Percentiles rank a stretch among this genome's conserved stretches.
Conservation (phyloP, 2,888 invertebrate species). For the Andrena hattorfiana region DNA sequence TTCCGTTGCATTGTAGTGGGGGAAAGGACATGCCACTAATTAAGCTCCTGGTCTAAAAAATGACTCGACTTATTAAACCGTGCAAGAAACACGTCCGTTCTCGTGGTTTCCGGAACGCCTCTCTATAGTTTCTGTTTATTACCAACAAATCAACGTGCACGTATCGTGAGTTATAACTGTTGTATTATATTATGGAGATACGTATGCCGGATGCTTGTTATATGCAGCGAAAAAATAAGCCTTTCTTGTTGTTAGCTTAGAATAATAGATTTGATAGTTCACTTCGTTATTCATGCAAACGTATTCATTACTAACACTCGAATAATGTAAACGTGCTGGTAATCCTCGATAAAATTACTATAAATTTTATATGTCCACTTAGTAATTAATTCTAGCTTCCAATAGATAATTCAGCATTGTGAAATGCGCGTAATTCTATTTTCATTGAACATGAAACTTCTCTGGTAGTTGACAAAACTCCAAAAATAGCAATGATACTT, state of each 20-base stretch:
- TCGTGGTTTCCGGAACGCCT: neutral
- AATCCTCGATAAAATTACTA: no score
- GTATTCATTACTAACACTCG: neutral
- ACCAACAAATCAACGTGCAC: neutral
- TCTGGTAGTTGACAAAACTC: no score
- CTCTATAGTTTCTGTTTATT: neutral
- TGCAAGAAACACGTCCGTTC: neutral
- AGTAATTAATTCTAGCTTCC: neutral
- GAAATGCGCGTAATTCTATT: neutral
- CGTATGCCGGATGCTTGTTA: neutral
- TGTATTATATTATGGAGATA: conserved; percentile 1
- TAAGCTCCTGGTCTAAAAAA: conserved; percentile 11
- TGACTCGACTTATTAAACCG: conserved; percentile 5
- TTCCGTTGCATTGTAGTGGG: neutral
- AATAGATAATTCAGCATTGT: neutral
- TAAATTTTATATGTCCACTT: neutral
- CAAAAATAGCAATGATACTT: no score
- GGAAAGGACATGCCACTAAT: conserved; percentile 2
- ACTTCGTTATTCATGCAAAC: neutral
- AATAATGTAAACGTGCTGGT: neutral
- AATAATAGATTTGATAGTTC: neutral
- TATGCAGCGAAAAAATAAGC: neutral
- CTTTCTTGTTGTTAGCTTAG: neutral
- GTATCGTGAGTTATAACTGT: neutral
- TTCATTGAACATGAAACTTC: neutral